A percentile compares a stretch with the other conserved stretches of the same genome.
phyloP scores from a whole-genome alignment of 2,888 invertebrate species.

The Ypsolopha sequella region DNA sequence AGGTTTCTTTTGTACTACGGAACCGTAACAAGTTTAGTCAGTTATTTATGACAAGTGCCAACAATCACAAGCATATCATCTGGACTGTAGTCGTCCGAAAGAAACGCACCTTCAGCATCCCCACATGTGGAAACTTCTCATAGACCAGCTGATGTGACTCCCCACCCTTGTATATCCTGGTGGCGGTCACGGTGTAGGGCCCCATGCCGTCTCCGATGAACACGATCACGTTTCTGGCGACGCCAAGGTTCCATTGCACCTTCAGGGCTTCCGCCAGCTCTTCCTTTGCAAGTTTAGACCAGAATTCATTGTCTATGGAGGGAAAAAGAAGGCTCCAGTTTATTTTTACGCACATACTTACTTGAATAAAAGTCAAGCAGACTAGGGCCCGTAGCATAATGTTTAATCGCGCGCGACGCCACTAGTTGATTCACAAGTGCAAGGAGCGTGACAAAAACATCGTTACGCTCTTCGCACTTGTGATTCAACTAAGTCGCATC shows the following conservation, averaged over 20 bases:
- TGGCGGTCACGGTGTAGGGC: slow-evolving; percentile 84
- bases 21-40: too few relatives aligned
- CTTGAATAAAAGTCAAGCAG: too few relatives aligned
- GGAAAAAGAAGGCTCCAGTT: too few relatives aligned
- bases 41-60: too few relatives aligned
- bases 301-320: slow-evolving; percentile 43
- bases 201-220: slow-evolving; percentile 96
- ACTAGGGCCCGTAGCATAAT: too few relatives aligned
- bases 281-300: slow-evolving; percentile 55
- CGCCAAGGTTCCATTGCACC: slow-evolving; percentile 67
- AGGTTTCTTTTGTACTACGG: too few relatives aligned
- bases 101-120: slow-evolving; percentile 80
- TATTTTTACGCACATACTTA: too few relatives aligned
- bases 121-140: slow-evolving; percentile 87
- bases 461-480: too few relatives aligned
- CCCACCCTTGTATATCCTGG: slow-evolving; percentile 82
- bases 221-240: slow-evolving; percentile 86
- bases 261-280: slow-evolving; percentile 70
- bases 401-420: too few relatives aligned
- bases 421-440: too few relatives aligned
- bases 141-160: slow-evolving; percentile 81
- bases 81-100: neutral
- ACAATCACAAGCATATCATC: neutral
- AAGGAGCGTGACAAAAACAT: too few relatives aligned
- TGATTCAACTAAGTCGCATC: too few relatives aligned